phyloP scores from a whole-genome alignment of 2,113 vertebrate genomes.

The Okapia johnstoni region DNA sequence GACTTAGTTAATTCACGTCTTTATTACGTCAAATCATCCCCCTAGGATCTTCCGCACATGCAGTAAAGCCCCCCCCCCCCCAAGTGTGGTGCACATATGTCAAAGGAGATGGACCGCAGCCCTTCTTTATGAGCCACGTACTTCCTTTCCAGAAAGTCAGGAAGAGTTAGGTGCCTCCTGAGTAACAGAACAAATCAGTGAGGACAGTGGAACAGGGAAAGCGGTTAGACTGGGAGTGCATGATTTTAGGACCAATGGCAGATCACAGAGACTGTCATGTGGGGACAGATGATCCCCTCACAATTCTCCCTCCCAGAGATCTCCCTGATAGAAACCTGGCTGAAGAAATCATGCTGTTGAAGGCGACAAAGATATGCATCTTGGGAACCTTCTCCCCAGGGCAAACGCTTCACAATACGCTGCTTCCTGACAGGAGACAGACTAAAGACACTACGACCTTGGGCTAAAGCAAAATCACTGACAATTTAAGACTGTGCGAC shows the following conservation, averaged over 20 bases:
- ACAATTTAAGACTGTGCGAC: background rate
- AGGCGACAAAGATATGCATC: background rate
- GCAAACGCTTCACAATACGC: background rate
- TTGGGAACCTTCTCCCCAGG: background rate
- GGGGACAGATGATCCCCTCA: background rate
- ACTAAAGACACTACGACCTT: background rate
- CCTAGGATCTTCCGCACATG: background rate
- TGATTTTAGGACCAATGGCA: background rate
- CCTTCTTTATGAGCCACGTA: background rate
- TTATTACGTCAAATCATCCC: background rate
- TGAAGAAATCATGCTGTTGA: background rate
- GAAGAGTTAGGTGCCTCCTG: background rate
- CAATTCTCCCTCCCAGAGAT: background rate
- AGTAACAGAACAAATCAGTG: background rate
- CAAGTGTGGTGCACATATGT: background rate
- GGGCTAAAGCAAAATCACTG: background rate
- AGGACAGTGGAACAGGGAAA: background rate
- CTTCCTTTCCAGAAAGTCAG: background rate
- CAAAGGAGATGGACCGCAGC: background rate
- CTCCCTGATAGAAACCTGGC: background rate
- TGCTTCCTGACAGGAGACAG: background rate
- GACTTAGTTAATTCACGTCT: background rate
- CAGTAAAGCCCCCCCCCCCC: background rate
- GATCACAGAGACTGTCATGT: background rate
- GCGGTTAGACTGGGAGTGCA: background rate